Base-by-base conservation (phyloP, 2,797 vertebrate species). In the Salmo trutta region DNA sequence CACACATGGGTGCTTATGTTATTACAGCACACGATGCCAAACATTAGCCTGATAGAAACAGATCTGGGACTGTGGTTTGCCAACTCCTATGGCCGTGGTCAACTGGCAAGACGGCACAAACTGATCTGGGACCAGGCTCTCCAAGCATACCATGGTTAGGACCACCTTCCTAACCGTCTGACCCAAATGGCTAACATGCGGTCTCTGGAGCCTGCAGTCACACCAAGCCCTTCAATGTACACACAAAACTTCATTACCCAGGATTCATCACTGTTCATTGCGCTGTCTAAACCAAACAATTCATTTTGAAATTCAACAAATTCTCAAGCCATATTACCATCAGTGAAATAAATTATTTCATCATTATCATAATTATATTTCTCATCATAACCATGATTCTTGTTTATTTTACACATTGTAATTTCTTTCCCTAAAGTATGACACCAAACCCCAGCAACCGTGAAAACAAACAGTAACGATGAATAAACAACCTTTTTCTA, bases 261-360 rank as follows among this genome's bases (percentile, higher is more conserved):
- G 86, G 86, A 91, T 89, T 84, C 89, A 87, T 84, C 79, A 82
- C 87, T 90, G 87, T 88, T 87, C 79, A 84, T 84, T 83, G 33
- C 91, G 91, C 89, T 91, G 91, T 89, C 89, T 93, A 93, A 93
- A 94, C 92, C 90, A 88, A 84, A 91, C 90, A 85, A 84, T 77
- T 90, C 78, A 83, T 87, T 85, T 82, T 83, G 85, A 85, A 90
- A 71, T 70, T 76, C 85, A 75, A 83, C 41, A 62, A 79, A 82
- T 84, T 87, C 90, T 90, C 88, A 86, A 88, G 89, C 84, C 82
- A 77, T 84, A 79, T 83, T 85, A 86, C 83, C 64, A 75, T 84
- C 82, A 73, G 77, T 91, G 86, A 91, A 81, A 88, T 82, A 75
- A n/a, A n/a, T 6, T 5, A n/a, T 59, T 59, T 62, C 21, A 21